Conservation (phyloP, 2,113 vertebrate genomes). For the Speoplatyrhinus poulsoni region DNA sequence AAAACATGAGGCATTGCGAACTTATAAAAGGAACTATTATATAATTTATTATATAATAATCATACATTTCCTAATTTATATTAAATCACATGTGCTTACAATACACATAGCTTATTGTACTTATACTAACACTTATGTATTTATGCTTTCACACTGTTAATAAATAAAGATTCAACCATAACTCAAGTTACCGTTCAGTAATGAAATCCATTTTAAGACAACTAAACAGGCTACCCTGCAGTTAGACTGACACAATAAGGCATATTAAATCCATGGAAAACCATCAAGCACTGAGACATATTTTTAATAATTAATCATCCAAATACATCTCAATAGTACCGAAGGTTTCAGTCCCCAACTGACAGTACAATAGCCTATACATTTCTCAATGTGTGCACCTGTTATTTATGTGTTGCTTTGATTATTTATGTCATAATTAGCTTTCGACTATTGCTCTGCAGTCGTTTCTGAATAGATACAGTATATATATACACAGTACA, state of each 20-base stretch:
- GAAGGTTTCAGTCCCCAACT: not conserved
- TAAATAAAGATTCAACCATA: not conserved
- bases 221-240: slow-evolving; percentile 12
- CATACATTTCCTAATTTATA: too few species aligned
- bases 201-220: slow-evolving; percentile 7
- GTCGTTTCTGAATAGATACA: not conserved
- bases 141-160: not conserved
- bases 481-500: too few species aligned
- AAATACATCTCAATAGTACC: not conserved
- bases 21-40: too few species aligned
- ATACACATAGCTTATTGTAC: not conserved
- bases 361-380: not conserved
- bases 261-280: not conserved
- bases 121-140: not conserved
- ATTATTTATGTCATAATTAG: not conserved
- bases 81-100: not conserved
- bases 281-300: too few species aligned
- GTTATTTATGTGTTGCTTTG: not conserved
- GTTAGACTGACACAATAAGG: slow-evolving; percentile 17
- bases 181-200: slow-evolving; percentile 2
- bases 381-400: not conserved
- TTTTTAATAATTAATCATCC: not conserved
- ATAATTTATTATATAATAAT: too few species aligned
- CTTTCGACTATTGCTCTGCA: slow-evolving; percentile 4
- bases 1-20: slow-evolving; percentile 13